Evolutionary conservation across 2,113 vertebrate genomes (phyloP), one percentile per base, ranked within the genome.

Genomic region (Macrotus californicus): DNA sequence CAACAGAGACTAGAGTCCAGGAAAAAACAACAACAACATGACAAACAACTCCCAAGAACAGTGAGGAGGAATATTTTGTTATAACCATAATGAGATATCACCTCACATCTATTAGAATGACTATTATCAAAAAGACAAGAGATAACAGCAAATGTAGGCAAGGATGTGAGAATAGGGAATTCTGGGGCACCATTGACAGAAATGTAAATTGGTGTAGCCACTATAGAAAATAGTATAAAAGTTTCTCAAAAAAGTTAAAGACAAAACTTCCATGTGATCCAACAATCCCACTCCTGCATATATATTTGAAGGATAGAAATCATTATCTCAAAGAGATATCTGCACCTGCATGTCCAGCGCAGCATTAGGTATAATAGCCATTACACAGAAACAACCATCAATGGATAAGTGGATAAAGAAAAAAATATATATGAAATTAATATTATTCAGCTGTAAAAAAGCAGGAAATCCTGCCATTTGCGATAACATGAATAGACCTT

Each of bases 391-490:
- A 67, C 34, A 93, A 56, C 59, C 29, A 52, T 85, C 46, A 54
- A 11, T 46, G 59, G 59, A 77, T 67, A 34, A 54, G 66, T 66
- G 69, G 41, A 50, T 84, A 41, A 54, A 76, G 56, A 64, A 75
- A 84, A 84, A 84, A 19, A 86, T 14, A 86, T 12, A 54, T 31
- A 54, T 31, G n/a, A 41, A 73, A 59, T 73, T 9, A 89, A 77
- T 85, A 77, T 43, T 92, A 92, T 56, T 77, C 36, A 50, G 41
- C 26, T 16, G 21, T 72, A 66, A 67, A 92, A 92, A 54, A 77
- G 59, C 86, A 93, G 72, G 46, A 86, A 77, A 84, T 75, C 90
- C 90, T 92, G 69, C 79, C 69, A 52, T 64, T 73, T 92, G 91
- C 16, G 54, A 67, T 39, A 26, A 43, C 36, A 31, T 92, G 70